Base-by-base conservation (phyloP, 1,140 invertebrate species). In the Gonioctena quinquepunctata region DNA sequence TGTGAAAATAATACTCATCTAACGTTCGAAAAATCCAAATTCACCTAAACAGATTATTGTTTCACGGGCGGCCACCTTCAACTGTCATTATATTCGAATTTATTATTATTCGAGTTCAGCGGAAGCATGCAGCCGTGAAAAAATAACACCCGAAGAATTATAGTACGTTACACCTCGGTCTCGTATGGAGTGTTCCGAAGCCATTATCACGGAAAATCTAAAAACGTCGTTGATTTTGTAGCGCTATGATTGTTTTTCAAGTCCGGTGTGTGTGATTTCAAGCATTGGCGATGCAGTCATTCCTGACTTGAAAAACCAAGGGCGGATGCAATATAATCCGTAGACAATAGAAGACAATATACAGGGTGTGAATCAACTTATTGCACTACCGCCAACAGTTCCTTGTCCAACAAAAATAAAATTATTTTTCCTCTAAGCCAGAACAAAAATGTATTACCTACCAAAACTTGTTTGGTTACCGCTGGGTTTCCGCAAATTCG, bases 41-140 rank as follows among this genome's bases (percentile, higher is more conserved):
- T 69, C 27, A 42, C 62, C 62, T 64, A 72, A 72, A 25, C 70
- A 72, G 66, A 42, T 69, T 50, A 76, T 76, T 70, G 68, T 76
- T 74, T 72, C 59, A 74, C 60, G 75, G 72, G 60, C 66, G 71
- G 73, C 69, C 75, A 72, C 75, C 73, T 76, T 59, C 48, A 59
- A 70, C 65, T 76, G 72, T 76, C 75, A 75, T 76, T 76, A 76
- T 72, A 68, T 68, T 76, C 72, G 63, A 74, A 76, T 76, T 76
- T 76, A 76, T 74, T 74, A 75, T 76, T 75, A 68, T 75, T 75
- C 70, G 70, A 75, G 70, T 72, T 70, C 72, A 68, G 57, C 69
- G 70, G 69, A 57, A 60, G 52, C 70, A 70, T 72, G 69, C 66
- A 69, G 60, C 54, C 71, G 69, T 73, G 64, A 76, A 73, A 73